phyloP scores from a whole-genome alignment of 1,140 invertebrate genomes.

The Drosophila fuyamai region DNA sequence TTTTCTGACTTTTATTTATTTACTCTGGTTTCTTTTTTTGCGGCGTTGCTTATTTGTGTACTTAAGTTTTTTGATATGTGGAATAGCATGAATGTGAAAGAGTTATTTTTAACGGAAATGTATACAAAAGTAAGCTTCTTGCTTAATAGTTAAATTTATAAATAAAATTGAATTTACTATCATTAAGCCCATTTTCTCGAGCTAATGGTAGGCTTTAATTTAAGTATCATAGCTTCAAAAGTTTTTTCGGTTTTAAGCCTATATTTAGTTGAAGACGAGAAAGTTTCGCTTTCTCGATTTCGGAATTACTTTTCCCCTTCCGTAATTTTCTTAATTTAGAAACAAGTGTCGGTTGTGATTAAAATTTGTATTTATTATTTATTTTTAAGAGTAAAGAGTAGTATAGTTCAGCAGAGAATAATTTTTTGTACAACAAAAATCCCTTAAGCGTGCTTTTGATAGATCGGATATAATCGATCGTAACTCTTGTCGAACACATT shows the following conservation, averaged over 20 bases:
- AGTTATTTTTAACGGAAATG: not conserved
- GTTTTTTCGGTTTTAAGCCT: too few species aligned
- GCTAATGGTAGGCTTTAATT: too few species aligned
- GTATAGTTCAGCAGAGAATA: not conserved
- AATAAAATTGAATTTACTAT: not conserved
- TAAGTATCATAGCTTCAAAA: too few species aligned
- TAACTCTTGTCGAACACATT: slow-evolving; percentile 5
- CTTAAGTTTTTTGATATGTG: not conserved
- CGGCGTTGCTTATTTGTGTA: slow-evolving; percentile 15
- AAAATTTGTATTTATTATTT: not conserved
- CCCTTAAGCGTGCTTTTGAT: not conserved
- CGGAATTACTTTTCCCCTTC: too few species aligned
- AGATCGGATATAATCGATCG: not conserved
- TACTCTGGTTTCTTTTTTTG: slow-evolving; percentile 27
- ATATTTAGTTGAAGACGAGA: too few species aligned
- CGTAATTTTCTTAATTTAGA: too few species aligned
- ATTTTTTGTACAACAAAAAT: not conserved
- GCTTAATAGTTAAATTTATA: not conserved
- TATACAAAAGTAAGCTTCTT: not conserved
- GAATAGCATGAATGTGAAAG: not conserved
- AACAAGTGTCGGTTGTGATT: not conserved
- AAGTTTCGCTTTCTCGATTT: too few species aligned
- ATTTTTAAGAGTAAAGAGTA: not conserved
- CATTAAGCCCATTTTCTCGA: too few species aligned
- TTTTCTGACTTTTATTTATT: slow-evolving; percentile 14